These are phyloP conservation scores for Gyrodactylus bullatarudis DNA, from an alignment of 1,140 invertebrate species.

Conservation along the genomic window DNA sequence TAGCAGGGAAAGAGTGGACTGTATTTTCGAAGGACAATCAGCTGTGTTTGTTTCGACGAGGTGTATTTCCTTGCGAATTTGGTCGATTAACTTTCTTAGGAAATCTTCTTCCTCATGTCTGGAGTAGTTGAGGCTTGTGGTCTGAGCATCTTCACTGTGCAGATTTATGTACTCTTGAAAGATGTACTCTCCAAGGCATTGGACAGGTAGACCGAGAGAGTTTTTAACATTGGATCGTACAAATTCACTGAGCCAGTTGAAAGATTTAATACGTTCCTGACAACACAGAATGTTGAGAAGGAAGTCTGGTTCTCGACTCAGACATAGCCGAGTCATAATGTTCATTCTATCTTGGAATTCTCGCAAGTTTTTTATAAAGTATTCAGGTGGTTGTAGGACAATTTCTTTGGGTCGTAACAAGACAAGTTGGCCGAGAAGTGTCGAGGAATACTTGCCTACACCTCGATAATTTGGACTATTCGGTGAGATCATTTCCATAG, in stretches of 20 bases:
- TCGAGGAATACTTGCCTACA: neutral
- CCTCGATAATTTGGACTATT: neutral
- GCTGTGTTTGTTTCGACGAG: neutral
- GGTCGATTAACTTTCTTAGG: too few relatives aligned
- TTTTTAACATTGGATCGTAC: neutral
- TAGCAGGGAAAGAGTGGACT: neutral
- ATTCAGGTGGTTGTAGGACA: neutral
- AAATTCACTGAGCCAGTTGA: neutral
- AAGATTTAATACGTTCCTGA: neutral
- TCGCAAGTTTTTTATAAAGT: neutral
- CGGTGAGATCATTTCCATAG: neutral
- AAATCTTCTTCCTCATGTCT: too few relatives aligned
- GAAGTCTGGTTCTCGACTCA: neutral
- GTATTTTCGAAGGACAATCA: neutral
- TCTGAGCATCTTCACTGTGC: too few relatives aligned
- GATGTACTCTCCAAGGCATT: neutral
- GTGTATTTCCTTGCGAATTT: too few relatives aligned
- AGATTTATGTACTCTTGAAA: neutral
- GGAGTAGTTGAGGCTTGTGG: too few relatives aligned
- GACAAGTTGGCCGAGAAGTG: neutral
- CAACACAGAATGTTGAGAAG: too few relatives aligned
- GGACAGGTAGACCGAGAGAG: neutral
- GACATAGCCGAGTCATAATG: neutral
- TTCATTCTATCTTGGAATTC: neutral
- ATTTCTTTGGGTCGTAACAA: neutral